Evolutionary conservation across 92 coral and sea anemone species (phyloP).

Genomic region (Nematostella vectensis): DNA sequence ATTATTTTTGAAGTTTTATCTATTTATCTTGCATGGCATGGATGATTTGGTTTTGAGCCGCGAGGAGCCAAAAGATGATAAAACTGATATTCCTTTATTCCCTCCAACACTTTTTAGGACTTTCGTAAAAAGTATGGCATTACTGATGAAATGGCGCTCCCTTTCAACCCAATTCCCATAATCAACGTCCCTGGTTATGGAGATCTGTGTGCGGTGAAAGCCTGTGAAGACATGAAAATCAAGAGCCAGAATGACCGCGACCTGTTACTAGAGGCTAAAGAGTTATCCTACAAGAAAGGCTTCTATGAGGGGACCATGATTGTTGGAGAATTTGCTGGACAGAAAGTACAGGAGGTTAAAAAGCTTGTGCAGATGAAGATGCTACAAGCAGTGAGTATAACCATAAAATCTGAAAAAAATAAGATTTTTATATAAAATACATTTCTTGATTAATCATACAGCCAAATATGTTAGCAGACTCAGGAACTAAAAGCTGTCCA

Average conservation of each 20-base stretch:
- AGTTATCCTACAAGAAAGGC: constrained; percentile 91
- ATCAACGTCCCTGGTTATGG: constrained; percentile 94
- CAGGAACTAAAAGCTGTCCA: no score
- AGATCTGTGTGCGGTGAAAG: constrained; percentile 83
- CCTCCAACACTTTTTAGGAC: no score
- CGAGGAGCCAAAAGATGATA: no score
- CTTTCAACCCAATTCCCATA: constrained; percentile 88
- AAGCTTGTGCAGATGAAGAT: constrained; percentile 88
- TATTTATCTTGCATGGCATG: no score
- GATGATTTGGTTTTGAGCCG: no score
- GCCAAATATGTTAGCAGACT: no score
- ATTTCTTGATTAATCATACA: no score
- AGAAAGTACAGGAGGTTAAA: constrained; percentile 97
- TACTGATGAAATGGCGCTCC: constrained; percentile 96
- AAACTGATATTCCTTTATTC: no score
- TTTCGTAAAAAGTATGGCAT: constrained; percentile 85
- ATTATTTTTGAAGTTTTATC: no score
- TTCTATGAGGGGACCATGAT: constrained; percentile 92
- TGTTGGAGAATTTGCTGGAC: constrained; percentile 80
- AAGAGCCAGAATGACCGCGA: constrained; percentile 95
- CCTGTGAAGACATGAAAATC: constrained; percentile 89
- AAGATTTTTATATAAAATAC: no score
- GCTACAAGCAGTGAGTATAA: constrained; percentile 59
- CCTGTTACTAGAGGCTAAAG: constrained; percentile 84
- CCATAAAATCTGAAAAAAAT: no score